A percentile compares a stretch with the other conserved stretches of the same genome.
Conservation (phyloP, 2,888 invertebrate genomes). For the Drosophila neotestacea region DNA sequence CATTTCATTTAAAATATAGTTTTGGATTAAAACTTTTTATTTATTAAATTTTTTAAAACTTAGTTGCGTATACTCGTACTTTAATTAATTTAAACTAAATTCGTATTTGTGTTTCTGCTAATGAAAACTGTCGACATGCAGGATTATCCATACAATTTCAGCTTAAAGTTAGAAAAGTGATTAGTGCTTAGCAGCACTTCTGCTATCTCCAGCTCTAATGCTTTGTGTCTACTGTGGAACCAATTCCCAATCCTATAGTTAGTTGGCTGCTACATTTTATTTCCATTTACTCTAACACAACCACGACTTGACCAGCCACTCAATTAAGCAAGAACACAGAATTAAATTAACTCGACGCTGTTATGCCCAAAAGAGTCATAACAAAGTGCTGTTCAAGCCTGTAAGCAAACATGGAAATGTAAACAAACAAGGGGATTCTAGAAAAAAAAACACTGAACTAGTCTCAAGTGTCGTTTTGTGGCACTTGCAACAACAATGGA, state of each 20-base stretch:
- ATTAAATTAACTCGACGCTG: constrained; percentile 71
- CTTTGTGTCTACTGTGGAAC: neutral
- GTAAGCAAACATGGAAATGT: neutral
- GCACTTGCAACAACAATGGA: constrained; percentile 45
- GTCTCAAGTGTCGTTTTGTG: constrained; percentile 68
- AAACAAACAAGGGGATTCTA: neutral
- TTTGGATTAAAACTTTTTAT: no score
- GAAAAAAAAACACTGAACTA: constrained; percentile 26
- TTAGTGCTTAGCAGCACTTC: neutral
- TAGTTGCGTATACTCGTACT: no score
- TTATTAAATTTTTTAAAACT: no score
- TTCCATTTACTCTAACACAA: constrained; percentile 39
- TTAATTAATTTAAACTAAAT: no score
- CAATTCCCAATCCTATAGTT: constrained; percentile 26
- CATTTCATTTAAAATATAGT: no score
- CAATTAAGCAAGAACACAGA: constrained; percentile 68
- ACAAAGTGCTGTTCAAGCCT: constrained; percentile 25
- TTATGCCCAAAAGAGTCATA: constrained; percentile 70
- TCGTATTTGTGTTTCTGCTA: no score
- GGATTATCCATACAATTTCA: neutral
- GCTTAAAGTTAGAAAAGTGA: neutral
- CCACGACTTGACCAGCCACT: constrained; percentile 61
- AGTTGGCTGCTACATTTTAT: constrained; percentile 42
- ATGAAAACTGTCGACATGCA: no score
- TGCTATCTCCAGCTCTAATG: neutral